Base-by-base conservation (phyloP, 2,888 invertebrate genomes). In the Camponotus fellah region DNA sequence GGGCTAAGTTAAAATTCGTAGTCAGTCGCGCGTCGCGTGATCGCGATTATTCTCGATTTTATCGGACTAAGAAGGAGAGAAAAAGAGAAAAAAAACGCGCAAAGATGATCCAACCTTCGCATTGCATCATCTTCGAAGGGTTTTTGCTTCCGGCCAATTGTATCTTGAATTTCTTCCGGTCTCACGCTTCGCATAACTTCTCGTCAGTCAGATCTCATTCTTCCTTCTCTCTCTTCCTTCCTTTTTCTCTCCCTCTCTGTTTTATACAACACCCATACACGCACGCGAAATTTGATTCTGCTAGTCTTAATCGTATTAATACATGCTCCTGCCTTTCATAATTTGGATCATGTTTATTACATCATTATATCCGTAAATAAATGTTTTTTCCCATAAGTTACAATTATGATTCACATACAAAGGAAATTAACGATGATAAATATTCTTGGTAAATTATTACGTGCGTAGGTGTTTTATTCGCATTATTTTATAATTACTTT, bases 91-190 rank as follows among this genome's bases (percentile, higher is more conserved):
- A 46, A 69, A 72, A 49, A 65, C 17, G 40, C 40, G 76, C 60
- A 66, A 84, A 75, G 80, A 2, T 71, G 69, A 69, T 82, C 40
- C 74, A 79, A 40, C 81, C 76, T 82, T 81, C 84, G 65, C 68
- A 62, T 46, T 60, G 84, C 76, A 75, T 86, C 87, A 84, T 82
- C 87, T 87, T 85, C 85, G 84, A 84, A 84, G 79, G 89, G 80
- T 86, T 82, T 74, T 84, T 75, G 86, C 86, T 91, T 92, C 91
- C 91, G 90, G 89, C 89, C 87, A 89, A 90, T 90, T 90, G 90
- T 88, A 84, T 65, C 79, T 83, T 84, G 86, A 83, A 91, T 90
- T 86, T 87, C 88, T 91, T 91, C 91, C 91, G 89, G 91, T 91
- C 89, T 84, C 88, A 89, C 87, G 90, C 88, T 82, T 90, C 88